Base-by-base conservation (phyloP, 2,113 vertebrate genomes). In the Spermophilus dauricus region DNA sequence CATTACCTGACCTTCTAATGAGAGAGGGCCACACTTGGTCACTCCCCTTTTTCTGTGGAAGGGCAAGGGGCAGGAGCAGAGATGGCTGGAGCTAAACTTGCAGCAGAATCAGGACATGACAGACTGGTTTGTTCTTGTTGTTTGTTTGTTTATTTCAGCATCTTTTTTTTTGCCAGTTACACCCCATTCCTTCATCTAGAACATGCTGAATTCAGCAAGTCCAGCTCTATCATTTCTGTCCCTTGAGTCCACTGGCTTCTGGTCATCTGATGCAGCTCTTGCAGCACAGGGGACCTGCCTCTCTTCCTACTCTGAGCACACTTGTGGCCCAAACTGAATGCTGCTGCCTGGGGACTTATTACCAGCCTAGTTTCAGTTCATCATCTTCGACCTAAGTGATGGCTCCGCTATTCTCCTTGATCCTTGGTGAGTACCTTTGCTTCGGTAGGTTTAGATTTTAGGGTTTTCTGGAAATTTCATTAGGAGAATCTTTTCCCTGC, bases 361-460 rank as follows among this genome's bases (percentile, higher is more conserved):
- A 28, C 51, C 22, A 37, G 34, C 28, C 61, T 72, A 17, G 34
- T 67, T 76, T 72, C 65, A n/a, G 63, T 16, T 67, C 42, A 30
- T 30, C 45, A 0, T 30, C 58, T 65, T 67, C 65, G 20, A 42
- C 70, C 65, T 5, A 32, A 2, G 28, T n/a, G 82, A 97, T 97
- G 97, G 65, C 73, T 75, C 83, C 93, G 26, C 73, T 90, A 0
- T 24, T 96, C 73, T 92, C 13, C 80, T 83, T 95, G 91, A 69
- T 96, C 45, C 42, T 96, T 4, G 94, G 97, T 98, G 86, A 98
- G 97, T 98, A 82, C 28, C 45, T 75, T 63, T 80, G 30, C 30
- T 67, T 1, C 67, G 51, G 20, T 45, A 56, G 48, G 32, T 56
- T 45, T 48, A 42, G 61, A 73, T 17, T 82, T 77, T 26, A 77